phyloP scores from a whole-genome alignment of 2,888 invertebrate species.

The Drosophila paranaensis region DNA sequence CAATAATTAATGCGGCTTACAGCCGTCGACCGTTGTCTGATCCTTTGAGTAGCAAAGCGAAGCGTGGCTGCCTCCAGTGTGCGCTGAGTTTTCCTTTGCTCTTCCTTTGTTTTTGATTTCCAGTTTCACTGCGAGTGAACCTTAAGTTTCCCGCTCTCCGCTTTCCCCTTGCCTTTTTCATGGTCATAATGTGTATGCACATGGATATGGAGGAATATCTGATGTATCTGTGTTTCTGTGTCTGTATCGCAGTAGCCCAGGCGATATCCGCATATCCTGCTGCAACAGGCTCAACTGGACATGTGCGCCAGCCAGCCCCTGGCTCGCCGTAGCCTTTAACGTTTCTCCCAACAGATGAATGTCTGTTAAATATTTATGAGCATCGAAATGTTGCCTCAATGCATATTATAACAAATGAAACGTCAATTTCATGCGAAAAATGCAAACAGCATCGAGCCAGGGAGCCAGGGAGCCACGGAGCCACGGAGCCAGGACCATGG shows the following conservation, averaged over 20 bases:
- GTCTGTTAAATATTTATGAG: constrained; percentile 78
- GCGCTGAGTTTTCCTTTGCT: neutral
- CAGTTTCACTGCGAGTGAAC: constrained; percentile 32
- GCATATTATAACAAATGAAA: constrained; percentile 79
- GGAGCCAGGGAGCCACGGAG: too few relatives aligned
- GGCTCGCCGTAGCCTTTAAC: constrained; percentile 37
- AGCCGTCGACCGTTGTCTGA: constrained; percentile 34
- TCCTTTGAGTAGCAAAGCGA: constrained; percentile 35
- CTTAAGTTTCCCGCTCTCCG: constrained; percentile 22
- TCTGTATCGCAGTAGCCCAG: constrained; percentile 35
- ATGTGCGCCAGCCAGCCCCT: neutral
- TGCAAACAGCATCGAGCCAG: constrained; percentile 50
- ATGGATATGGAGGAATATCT: constrained; percentile 12
- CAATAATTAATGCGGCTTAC: constrained; percentile 57
- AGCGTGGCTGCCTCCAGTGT: constrained; percentile 3
- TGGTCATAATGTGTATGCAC: constrained; percentile 49
- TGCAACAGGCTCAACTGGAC: constrained; percentile 34
- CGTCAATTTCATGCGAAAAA: constrained; percentile 74
- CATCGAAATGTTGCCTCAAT: constrained; percentile 78
- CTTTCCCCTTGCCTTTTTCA: constrained; percentile 29
- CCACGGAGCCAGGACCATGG: constrained; percentile 20
- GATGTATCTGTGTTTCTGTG: constrained; percentile 7
- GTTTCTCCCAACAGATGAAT: constrained; percentile 70
- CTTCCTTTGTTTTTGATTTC: constrained; percentile 12
- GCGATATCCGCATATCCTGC: constrained; percentile 41